phyloP scores from a whole-genome alignment of 1,140 invertebrate genomes.

The Drosophila nebulosa region DNA sequence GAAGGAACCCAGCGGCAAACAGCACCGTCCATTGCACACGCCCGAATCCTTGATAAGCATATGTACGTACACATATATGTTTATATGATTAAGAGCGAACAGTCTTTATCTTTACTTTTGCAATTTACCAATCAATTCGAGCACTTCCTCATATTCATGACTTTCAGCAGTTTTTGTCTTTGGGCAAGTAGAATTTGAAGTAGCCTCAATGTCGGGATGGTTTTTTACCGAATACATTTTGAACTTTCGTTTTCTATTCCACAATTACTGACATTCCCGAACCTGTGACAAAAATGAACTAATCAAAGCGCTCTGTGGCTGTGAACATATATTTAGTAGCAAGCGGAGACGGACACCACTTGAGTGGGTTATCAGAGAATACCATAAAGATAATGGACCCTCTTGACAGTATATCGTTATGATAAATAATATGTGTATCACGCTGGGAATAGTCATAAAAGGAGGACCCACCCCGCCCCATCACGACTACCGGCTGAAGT shows the following conservation, averaged over 20 bases:
- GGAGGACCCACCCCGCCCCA: background rate
- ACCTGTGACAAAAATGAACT: constrained; percentile 45
- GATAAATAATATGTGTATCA: constrained; percentile 44
- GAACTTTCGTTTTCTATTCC: background rate
- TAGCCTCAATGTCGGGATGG: constrained; percentile 35
- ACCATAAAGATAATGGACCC: constrained; percentile 60
- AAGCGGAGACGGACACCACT: constrained; percentile 26
- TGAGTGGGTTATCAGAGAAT: constrained; percentile 48
- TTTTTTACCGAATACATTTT: constrained; percentile 27
- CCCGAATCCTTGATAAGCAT: constrained; percentile 53
- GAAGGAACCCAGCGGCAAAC: constrained; percentile 56
- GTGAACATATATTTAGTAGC: constrained; percentile 30
- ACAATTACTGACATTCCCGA: constrained; percentile 31
- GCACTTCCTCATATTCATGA: constrained; percentile 63
- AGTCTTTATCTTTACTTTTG: background rate
- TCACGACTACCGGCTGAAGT: constrained; percentile 9
- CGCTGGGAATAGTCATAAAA: constrained; percentile 25
- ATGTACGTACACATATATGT: background rate
- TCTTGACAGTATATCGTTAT: constrained; percentile 45
- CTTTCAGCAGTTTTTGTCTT: constrained; percentile 13
- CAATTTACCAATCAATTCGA: constrained; percentile 53
- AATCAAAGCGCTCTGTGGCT: constrained; percentile 4
- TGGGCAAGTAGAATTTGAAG: background rate
- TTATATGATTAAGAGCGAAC: background rate
- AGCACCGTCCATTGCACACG: constrained; percentile 62